Base-by-base conservation (phyloP, 2,888 invertebrate species). In the Conops quadrifasciatus region DNA sequence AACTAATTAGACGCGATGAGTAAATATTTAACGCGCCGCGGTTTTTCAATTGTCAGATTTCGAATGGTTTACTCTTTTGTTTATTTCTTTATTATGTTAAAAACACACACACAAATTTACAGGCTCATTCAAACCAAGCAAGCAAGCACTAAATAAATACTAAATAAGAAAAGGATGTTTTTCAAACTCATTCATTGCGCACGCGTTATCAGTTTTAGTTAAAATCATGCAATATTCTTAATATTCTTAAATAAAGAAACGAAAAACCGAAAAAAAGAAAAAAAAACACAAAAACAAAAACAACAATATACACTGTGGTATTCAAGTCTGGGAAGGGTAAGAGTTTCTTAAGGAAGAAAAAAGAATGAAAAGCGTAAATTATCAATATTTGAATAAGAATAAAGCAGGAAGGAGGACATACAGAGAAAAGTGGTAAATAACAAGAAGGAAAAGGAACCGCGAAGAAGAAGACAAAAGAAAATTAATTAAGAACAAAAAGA, bases 1-100 rank as follows among this genome's bases (percentile, higher is more conserved):
- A 53, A 21, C 11, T 53, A 53, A 16, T 49, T 49, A 49, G 21
- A 53, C 53, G 24, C 13, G 11, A 2, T 21, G 21, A 53, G 53
- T 53, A 19, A 53, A 53, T 53, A 53, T 53, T 53, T 21, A n/a
- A n/a, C n/a, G 53, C n/a, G 11, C 16, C 53, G 53, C n/a, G 53
- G 53, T 53, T 53, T 53, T 24, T 21, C 2, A 53, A n/a, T 21
- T 53, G 53, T 21, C 24, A 53, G 21, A 21, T 53, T 53, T 21
- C 24, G 19, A 21, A 21, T 53, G n/a, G 19, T 21, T 53, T 53
- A 1, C n/a, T 53, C 24, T 24, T 1, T 53, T 53, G 53, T 53
- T 36, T 19, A 24, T 53, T 53, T 53, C 53, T 53, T 21, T 53
- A 9, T 21, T 53, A n/a, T 24, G 24, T 24, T 21, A 21, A 21